Conservation (phyloP, 1,140 invertebrate genomes). For the Epicauta chinensis region DNA sequence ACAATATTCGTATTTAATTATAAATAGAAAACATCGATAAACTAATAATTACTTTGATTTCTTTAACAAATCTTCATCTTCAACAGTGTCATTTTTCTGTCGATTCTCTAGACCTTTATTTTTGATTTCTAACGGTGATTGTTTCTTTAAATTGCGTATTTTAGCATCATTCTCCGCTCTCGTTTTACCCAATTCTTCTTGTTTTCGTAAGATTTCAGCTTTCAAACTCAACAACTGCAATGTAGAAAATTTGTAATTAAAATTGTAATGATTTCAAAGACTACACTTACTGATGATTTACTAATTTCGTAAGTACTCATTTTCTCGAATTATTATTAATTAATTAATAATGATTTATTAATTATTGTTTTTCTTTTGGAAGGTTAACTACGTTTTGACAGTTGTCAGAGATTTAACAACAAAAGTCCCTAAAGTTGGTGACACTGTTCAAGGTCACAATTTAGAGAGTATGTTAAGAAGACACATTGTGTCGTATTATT, state of each 20-base stretch:
- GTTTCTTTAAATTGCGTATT: slow-evolving; percentile 42
- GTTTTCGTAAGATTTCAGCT: slow-evolving; percentile 70
- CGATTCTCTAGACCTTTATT: slow-evolving; percentile 48
- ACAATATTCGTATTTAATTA: slow-evolving; percentile 13
- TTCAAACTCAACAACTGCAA: slow-evolving; percentile 60
- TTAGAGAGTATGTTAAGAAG: too few relatives aligned
- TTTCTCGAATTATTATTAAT: too few relatives aligned
- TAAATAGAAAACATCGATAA: slow-evolving; percentile 9
- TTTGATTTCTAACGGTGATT: slow-evolving; percentile 40
- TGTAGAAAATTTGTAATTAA: slow-evolving; percentile 36
- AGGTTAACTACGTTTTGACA: too few relatives aligned
- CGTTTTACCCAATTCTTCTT: slow-evolving; percentile 63
- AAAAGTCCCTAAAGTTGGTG: too few relatives aligned
- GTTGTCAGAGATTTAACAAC: too few relatives aligned
- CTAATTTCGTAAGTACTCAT: slow-evolving; percentile 42
- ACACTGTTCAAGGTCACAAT: too few relatives aligned
- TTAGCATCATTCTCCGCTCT: slow-evolving; percentile 47
- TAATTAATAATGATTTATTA: too few relatives aligned
- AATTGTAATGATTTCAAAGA: background rate
- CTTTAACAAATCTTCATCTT: slow-evolving; percentile 54
- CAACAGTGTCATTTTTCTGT: slow-evolving; percentile 46
- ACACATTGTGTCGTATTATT: too few relatives aligned
- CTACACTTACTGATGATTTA: slow-evolving; percentile 39
- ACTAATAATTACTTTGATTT: slow-evolving; percentile 50
- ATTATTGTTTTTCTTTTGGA: too few relatives aligned